Evolutionary conservation across 2,888 invertebrate species (phyloP).

Genomic region (Macroteleia sp.): DNA sequence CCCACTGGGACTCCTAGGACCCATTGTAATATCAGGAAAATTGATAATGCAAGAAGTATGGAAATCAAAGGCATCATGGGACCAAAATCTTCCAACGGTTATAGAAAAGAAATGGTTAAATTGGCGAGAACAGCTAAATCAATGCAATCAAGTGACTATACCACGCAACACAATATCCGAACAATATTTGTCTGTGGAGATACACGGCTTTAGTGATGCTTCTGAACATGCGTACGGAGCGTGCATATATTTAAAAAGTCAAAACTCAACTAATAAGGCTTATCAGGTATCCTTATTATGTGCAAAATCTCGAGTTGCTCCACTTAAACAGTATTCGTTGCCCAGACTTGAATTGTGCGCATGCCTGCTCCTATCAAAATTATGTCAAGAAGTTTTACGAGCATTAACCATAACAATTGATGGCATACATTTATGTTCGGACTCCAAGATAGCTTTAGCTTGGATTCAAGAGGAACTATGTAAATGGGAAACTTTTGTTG

Average conservation of each 20-base stretch:
- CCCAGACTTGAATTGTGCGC: neutral
- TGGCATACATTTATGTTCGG: slow-evolving; percentile 21
- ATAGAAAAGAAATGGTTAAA: neutral
- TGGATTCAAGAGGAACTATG: neutral
- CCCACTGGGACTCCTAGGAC: too few species aligned
- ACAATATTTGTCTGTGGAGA: neutral
- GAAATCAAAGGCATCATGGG: neutral
- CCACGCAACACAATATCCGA: neutral
- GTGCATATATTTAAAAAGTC: neutral
- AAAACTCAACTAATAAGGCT: neutral
- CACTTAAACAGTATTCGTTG: neutral
- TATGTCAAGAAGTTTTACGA: neutral
- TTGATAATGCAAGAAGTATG: neutral
- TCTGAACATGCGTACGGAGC: too few species aligned
- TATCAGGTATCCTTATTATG: neutral
- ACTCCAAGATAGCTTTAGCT: slow-evolving; percentile 35
- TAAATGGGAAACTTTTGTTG: slow-evolving; percentile 14
- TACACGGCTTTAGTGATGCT: neutral
- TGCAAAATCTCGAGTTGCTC: slow-evolving; percentile 10
- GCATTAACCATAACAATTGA: neutral
- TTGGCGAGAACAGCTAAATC: neutral
- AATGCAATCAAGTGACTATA: slow-evolving; percentile 4
- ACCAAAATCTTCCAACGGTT: neutral
- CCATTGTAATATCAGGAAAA: too few species aligned
- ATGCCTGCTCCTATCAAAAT: neutral